Base-by-base conservation (phyloP, 1,140 invertebrate genomes). In the Drosophila watanabei region DNA sequence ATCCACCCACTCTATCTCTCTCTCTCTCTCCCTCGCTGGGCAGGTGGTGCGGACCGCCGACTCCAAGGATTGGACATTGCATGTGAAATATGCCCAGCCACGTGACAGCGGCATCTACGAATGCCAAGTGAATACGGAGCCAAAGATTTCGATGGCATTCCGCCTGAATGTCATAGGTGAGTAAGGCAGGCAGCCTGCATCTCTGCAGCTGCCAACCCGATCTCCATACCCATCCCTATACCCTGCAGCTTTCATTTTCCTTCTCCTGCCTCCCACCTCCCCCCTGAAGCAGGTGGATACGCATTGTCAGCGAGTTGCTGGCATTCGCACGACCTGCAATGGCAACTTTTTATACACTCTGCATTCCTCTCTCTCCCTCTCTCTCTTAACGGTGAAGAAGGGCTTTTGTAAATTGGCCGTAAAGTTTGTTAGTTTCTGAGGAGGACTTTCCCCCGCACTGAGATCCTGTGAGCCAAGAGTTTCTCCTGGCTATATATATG, bases 71-170 rank as follows among this genome's bases (percentile, higher is more conserved):
- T 99, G 97, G 98, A 98, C 97, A 62, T 94, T 99, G 72, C 97
- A 98, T 94, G 98, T 98, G 92, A 98, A 97, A 94, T 98, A 97
- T 93, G 96, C 97, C 9, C 97, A 98, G 93, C 94, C 96, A 86
- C 94, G 97, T 83, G 97, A 98, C 94, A 96, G 96, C 39, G 98
- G 97, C 59, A 95, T 97, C 72, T 92, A 98, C 94, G 97, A 98
- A 94, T 98, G 98, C 93, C 97, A 98, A 95, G 97, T 98, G 86
- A 98, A 97, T 94, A 98, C 97, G 10, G 97, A 98, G 93, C 97
- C 97, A 58, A 98, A 98, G 94, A 98, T 98, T 95, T 98, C 97
- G 75, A 95, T 98, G 87, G 97, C 97, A 82, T 97, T 98, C 93
- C 96, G 95, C 82, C 95, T 98, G 75, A 97, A 97, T 94, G 97